phyloP scores from a whole-genome alignment of 2,113 vertebrate species.

The Urocitellus parryii region DNA sequence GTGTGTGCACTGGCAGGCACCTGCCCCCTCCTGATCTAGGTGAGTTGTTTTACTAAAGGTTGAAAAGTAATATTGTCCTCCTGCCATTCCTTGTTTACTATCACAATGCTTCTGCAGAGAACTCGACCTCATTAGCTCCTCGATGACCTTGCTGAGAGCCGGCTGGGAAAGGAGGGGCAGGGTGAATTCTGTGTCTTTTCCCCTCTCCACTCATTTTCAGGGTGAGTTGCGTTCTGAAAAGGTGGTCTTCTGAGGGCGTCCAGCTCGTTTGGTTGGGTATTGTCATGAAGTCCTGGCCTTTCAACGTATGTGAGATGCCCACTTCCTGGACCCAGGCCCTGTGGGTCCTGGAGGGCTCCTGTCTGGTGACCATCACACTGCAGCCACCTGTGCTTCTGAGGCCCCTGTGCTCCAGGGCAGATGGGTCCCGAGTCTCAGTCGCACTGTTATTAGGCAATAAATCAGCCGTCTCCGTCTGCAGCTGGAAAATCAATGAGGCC shows the following conservation, averaged over 20 bases:
- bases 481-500: not conserved
- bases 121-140: not conserved
- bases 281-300: not conserved
- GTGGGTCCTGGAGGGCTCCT: not conserved
- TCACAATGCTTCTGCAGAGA: not conserved
- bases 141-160: not conserved
- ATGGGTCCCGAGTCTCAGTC: not conserved
- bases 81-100: constrained; percentile 27
- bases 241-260: not conserved
- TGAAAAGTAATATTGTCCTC: not conserved
- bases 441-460: not conserved
- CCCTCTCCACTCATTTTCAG: not conserved
- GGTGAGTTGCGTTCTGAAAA: not conserved
- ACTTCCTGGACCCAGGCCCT: not conserved
- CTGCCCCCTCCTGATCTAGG: not conserved
- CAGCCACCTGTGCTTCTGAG: not conserved
- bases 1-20: not conserved
- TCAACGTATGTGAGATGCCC: not conserved
- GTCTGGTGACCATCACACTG: not conserved
- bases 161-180: not conserved
- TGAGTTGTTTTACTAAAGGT: constrained; percentile 2
- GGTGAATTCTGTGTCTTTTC: not conserved
- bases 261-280: not conserved
- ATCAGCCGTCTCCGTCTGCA: not conserved
- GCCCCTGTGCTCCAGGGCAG: not conserved